Percentiles rank a stretch among this genome's conserved stretches.
Evolutionary conservation across 2,113 vertebrate genomes (phyloP).

Genomic region (Anarhynchus alexandrinus): DNA sequence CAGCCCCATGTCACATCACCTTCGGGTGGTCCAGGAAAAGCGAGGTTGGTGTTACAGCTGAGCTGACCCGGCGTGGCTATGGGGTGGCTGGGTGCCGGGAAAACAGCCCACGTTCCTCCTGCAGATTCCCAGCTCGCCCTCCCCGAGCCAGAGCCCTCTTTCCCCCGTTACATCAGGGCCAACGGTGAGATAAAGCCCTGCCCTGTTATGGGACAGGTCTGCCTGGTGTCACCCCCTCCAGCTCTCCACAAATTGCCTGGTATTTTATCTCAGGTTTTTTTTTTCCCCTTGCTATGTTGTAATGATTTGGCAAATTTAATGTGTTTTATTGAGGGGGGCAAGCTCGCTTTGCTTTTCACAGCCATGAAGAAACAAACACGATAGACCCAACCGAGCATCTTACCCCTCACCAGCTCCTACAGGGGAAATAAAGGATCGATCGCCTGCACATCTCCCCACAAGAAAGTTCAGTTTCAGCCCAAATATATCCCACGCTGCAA

Average conservation of each 20-base stretch:
- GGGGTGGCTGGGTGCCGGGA: not conserved
- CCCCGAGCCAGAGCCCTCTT: conserved; percentile 16
- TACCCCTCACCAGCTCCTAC: not conserved
- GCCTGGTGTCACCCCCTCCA: not conserved
- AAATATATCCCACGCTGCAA: not conserved
- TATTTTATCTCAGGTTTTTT: not conserved
- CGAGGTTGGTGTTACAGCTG: too few relatives aligned
- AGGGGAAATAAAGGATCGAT: not conserved
- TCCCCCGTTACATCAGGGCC: not conserved
- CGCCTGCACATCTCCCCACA: not conserved
- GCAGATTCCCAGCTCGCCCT: not conserved
- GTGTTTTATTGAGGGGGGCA: fast-evolving
- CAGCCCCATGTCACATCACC: not conserved
- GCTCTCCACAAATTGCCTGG: not conserved
- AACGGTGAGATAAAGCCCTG: not conserved
- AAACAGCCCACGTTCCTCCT: not conserved
- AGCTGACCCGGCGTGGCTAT: not conserved
- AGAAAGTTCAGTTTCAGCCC: not conserved
- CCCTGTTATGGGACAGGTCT: not conserved
- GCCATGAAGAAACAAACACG: not conserved
- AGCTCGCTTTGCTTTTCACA: not conserved
- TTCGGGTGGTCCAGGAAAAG: not conserved
- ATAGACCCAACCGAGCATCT: not conserved
- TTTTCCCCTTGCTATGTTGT: not conserved
- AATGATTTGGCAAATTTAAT: not conserved